Percentiles rank a stretch among this genome's conserved stretches.
Evolutionary conservation across 2,113 vertebrate genomes (phyloP).

Genomic region (Oceanodroma tethys): DNA sequence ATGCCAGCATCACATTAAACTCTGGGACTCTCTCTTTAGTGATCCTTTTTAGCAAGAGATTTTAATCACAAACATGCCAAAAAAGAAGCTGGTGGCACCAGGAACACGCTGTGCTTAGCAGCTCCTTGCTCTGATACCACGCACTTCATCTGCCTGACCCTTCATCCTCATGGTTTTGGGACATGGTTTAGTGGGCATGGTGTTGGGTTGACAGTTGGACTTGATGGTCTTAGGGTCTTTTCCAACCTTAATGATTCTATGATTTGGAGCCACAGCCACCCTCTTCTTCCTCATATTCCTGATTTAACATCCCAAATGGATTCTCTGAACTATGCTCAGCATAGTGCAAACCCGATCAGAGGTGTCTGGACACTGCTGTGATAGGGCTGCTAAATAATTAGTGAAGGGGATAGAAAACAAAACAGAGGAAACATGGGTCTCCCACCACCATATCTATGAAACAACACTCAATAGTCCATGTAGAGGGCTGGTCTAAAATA

Average conservation of each 20-base stretch:
- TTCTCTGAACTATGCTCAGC: neutral
- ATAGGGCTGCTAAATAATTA: neutral
- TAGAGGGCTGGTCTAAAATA: neutral
- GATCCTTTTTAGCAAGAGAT: neutral
- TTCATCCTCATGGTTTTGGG: neutral
- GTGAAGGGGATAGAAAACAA: neutral
- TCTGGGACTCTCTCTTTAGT: neutral
- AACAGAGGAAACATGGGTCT: neutral
- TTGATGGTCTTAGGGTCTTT: too few species aligned
- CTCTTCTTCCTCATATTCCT: neutral
- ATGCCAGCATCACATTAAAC: neutral
- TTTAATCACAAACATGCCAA: neutral
- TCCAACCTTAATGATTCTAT: too few species aligned
- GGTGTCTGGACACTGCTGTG: neutral
- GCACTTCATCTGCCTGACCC: neutral
- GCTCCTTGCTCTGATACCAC: neutral
- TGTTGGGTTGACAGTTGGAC: too few species aligned
- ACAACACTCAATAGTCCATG: neutral
- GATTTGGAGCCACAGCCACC: neutral
- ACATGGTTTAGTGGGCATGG: too few species aligned
- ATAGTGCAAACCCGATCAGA: neutral
- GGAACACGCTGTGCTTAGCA: neutral
- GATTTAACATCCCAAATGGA: neutral
- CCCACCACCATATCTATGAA: neutral
- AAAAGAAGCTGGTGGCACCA: neutral